phyloP scores from a whole-genome alignment of 2,113 vertebrate species.

The Cephalopterus ornatus region DNA sequence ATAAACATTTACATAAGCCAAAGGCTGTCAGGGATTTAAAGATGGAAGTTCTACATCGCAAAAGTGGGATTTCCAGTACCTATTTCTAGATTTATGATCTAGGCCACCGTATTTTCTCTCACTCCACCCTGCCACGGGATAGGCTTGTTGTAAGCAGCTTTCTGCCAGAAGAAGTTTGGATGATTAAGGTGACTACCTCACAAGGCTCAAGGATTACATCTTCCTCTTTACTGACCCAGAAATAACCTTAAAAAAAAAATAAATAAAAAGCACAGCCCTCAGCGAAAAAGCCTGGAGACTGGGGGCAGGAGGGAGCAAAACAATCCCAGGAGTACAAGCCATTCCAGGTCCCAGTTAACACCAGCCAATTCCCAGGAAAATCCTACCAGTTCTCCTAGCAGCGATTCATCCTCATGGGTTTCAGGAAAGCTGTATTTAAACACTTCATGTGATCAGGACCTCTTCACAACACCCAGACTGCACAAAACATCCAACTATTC shows the following conservation, averaged over 20 bases:
- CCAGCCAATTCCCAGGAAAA: neutral
- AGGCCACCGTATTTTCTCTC: neutral
- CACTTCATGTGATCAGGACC: neutral
- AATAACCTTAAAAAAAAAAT: constrained; percentile 34
- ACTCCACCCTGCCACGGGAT: neutral
- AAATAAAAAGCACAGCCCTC: neutral
- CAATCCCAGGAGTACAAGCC: neutral
- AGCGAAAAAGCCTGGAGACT: neutral
- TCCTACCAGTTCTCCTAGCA: neutral
- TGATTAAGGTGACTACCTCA: constrained; percentile 56
- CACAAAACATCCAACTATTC: neutral
- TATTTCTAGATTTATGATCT: constrained; percentile 46
- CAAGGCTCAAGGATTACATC: constrained; percentile 39
- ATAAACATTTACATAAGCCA: constrained; percentile 5
- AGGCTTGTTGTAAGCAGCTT: constrained; percentile 50
- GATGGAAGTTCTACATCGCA: neutral
- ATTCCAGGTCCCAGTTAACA: neutral
- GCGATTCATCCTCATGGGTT: neutral
- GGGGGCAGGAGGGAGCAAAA: neutral
- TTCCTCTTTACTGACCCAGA: constrained; percentile 37
- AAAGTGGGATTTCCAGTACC: constrained; percentile 27
- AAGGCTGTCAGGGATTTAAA: neutral
- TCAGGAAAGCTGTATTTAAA: neutral
- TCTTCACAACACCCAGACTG: neutral
- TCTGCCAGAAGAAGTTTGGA: constrained; percentile 48